Conservation (phyloP, 2,113 vertebrate species). For the Etheostoma spectabile region DNA sequence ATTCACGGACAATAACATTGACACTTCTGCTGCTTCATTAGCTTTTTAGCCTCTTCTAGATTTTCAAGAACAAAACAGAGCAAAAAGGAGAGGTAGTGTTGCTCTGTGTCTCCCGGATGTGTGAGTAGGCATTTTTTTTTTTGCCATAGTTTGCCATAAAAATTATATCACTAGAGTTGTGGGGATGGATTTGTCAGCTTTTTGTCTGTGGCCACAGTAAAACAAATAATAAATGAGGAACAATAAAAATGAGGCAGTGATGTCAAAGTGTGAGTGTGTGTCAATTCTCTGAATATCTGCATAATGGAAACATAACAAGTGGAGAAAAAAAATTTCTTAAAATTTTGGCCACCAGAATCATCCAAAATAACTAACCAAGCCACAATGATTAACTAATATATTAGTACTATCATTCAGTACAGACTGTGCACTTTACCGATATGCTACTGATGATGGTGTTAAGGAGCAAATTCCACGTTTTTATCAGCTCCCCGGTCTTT, state of each 20-base stretch:
- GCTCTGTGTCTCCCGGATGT: background rate
- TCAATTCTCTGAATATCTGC: background rate
- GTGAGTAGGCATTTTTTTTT: background rate
- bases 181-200: background rate
- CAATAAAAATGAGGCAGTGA: background rate
- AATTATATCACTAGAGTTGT: background rate
- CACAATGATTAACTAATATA: background rate
- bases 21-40: no score
- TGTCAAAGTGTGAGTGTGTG: background rate
- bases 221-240: no score
- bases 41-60: no score
- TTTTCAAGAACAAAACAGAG: background rate
- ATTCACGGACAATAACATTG: no score
- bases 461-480: conserved; percentile 26
- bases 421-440: background rate
- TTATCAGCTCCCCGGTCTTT: background rate
- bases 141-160: background rate
- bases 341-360: no score
- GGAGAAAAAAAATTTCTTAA: background rate
- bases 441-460: conserved; percentile 1
- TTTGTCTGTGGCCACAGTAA: background rate
- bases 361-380: background rate
- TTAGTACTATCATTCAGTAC: background rate
- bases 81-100: background rate
- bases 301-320: background rate